Conservation (phyloP, 2,797 vertebrate genomes). For the Arnoldichthys spilopterus region DNA sequence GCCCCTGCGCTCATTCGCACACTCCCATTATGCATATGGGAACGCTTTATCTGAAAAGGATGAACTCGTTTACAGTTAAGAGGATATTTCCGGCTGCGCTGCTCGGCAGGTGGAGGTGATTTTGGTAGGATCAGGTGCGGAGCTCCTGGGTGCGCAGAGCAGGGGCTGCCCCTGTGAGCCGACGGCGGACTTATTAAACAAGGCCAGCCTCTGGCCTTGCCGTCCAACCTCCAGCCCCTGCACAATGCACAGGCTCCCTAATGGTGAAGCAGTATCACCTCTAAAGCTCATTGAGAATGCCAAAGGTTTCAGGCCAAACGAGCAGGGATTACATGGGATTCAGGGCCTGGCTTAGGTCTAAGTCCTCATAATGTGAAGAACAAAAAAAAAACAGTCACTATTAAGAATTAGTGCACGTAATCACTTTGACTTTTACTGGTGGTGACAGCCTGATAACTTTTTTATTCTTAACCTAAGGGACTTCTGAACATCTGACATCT, state of each 20-base stretch:
- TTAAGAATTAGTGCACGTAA: conserved; percentile 38
- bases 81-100: conserved; percentile 25
- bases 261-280: conserved; percentile 35
- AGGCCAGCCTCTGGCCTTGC: conserved; percentile 39
- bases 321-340: conserved; percentile 45
- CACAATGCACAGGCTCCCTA: conserved; percentile 10
- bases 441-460: conserved; percentile 38
- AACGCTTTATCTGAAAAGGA: conserved; percentile 48
- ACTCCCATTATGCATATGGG: conserved; percentile 36
- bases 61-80: conserved; percentile 55
- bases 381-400: background rate
- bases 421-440: conserved; percentile 42
- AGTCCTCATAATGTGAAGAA: conserved; percentile 27
- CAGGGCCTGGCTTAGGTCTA: conserved; percentile 29
- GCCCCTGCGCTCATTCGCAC: conserved; percentile 62
- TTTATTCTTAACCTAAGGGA: conserved; percentile 28
- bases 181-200: conserved; percentile 43
- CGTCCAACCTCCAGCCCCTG: conserved; percentile 14
- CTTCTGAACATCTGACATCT: conserved; percentile 20
- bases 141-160: conserved; percentile 5
- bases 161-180: conserved; percentile 8
- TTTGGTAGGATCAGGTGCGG: conserved; percentile 43
- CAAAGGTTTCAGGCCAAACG: conserved; percentile 42
- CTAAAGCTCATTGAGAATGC: conserved; percentile 39
- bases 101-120: conserved; percentile 43